Conservation (phyloP, 2,113 vertebrate genomes). For the Corythaeola cristata region DNA sequence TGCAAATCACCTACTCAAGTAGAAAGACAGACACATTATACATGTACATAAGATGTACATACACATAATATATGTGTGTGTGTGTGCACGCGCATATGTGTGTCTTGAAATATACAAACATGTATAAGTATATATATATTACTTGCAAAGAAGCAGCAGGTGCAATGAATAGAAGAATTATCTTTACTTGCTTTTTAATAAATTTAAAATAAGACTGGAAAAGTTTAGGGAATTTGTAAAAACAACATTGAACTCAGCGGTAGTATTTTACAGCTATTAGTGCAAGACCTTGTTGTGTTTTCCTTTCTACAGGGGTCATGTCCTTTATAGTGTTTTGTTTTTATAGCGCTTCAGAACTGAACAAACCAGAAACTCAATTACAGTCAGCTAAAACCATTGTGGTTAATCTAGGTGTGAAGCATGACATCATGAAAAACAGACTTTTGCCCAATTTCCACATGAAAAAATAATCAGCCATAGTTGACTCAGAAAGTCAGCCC, state of each 20-base stretch:
- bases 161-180: not conserved
- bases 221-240: not conserved
- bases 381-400: not conserved
- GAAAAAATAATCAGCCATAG: not conserved
- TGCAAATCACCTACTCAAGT: not conserved
- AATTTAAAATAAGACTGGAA: not conserved
- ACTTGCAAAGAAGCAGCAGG: not conserved
- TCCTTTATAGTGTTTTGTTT: not conserved
- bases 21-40: not conserved
- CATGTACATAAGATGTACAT: no score
- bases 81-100: fast-evolving
- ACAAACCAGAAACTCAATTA: constrained; percentile 26
- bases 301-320: not conserved
- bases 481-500: not conserved
- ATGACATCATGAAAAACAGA: not conserved
- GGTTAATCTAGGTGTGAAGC: not conserved
- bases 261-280: not conserved
- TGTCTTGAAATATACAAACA: not conserved
- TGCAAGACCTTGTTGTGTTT: not conserved
- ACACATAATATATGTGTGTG: no score
- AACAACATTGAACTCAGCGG: not conserved
- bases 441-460: not conserved
- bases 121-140: not conserved
- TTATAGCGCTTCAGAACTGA: not conserved
- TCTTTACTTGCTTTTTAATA: not conserved